Evolutionary conservation across 2,888 invertebrate genomes (phyloP), one percentile per base, ranked within the genome.

Genomic region (Eilema caniola): DNA sequence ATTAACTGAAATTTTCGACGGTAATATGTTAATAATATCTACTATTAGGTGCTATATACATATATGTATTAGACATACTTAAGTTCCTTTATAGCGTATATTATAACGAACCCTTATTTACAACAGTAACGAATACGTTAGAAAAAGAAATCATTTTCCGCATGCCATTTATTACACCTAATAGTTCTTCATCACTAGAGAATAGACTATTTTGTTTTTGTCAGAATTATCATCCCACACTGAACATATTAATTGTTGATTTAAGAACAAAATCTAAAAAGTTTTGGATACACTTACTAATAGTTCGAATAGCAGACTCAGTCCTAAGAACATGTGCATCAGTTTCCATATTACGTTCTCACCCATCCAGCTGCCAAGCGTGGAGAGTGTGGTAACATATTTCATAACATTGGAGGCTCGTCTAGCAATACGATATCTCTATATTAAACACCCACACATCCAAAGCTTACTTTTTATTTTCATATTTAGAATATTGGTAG

Each of bases 1-100:
- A 72, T 60, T 62, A 64, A 69, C 66, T 71, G 66, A 63, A 73
- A 68, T 71, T 77, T 73, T 75, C 69, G 23, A 66, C 2, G 24
- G 33, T 59, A 47, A 16, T 63, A 31, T 59, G 23, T 16, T 66
- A 53, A 66, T 25, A 47, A 31, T 69, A 68, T n/a, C 28, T 7
- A 37, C 31, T 33, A 25, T 41, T 60, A 33, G 10, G 24, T 31
- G 47, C 31, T 64, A 47, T 65, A 23, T 61, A 61, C 31, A 65
- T 65, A 69, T 69, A 65, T 14, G 14, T 61, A 25, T 60, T 59
- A 59, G 24, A 59, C 57, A 57, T 16, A 37, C 37, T 37, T 37
- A 33, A 59, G 28, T 25, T 25, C 5, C 16, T 16, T 3, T 24
- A 16, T 20, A 53, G 53, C 53, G 53, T 53, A n/a, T 53, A 53